Percentiles rank a stretch among this genome's conserved stretches.
phyloP scores from a whole-genome alignment of 2,113 vertebrate species.

The Panthera leo region DNA sequence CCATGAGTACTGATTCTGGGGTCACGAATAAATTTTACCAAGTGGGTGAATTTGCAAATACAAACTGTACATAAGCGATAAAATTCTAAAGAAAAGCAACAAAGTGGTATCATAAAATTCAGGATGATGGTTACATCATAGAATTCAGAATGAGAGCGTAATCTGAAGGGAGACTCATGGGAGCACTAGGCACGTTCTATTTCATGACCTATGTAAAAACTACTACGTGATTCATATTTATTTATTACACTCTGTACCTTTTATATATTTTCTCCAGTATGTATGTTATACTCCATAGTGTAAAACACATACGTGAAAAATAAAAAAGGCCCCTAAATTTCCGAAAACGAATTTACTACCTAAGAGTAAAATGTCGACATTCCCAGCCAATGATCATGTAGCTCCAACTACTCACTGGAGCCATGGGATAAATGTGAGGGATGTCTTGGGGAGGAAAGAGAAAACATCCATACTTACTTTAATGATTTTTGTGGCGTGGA shows the following conservation, averaged over 20 bases:
- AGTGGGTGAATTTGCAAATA: neutral
- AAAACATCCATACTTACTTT: slow-evolving; percentile 87
- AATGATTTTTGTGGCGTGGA: slow-evolving; percentile 91
- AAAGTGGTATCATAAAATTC: neutral
- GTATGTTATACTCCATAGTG: neutral
- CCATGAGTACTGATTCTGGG: neutral
- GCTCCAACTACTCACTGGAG: neutral
- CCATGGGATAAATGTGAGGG: neutral
- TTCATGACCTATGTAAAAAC: neutral
- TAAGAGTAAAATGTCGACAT: neutral
- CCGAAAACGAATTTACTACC: slow-evolving; percentile 14
- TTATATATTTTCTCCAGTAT: neutral
- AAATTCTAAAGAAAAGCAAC: slow-evolving; percentile 19
- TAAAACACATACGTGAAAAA: neutral
- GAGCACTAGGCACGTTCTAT: neutral
- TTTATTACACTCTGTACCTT: neutral
- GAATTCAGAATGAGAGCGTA: neutral
- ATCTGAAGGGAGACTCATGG: neutral
- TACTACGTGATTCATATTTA: neutral
- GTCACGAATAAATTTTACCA: neutral
- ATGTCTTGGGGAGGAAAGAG: neutral
- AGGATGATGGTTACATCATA: neutral
- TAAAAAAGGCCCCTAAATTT: neutral
- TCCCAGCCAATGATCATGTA: neutral
- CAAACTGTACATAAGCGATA: neutral